phyloP scores from a whole-genome alignment of 1,140 invertebrate genomes.

The Aphaenogaster rudis region DNA sequence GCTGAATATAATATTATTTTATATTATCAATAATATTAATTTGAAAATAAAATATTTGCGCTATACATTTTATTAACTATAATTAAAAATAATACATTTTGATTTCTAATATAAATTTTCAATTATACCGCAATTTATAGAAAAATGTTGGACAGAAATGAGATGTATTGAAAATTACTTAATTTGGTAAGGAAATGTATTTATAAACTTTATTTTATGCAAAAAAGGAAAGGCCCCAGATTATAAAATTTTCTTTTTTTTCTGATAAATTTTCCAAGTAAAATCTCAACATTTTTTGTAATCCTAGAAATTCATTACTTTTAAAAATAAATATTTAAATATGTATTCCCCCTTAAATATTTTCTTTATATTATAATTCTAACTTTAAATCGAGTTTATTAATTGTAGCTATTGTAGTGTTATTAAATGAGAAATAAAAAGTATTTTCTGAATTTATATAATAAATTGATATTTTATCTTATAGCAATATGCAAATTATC shows the following conservation, averaged over 20 bases:
- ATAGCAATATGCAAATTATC: background rate
- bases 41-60: background rate
- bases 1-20: constrained; percentile 3
- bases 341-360: background rate
- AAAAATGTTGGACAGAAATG: background rate
- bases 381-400: background rate
- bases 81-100: constrained; percentile 18
- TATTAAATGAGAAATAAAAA: background rate
- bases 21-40: background rate
- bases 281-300: background rate
- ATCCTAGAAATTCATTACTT: background rate
- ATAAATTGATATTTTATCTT: background rate
- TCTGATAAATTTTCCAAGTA: background rate
- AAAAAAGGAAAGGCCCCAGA: background rate
- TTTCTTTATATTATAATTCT: background rate
- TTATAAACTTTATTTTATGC: background rate
- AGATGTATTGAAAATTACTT: background rate
- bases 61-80: background rate
- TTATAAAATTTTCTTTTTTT: background rate
- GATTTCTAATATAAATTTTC: background rate
- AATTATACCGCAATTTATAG: background rate
- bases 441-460: background rate
- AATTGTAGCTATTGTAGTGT: background rate
- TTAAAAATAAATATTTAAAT: background rate
- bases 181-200: background rate